phyloP scores from a whole-genome alignment of 2,797 vertebrate genomes.

The Pantherophis alleghaniensis region DNA sequence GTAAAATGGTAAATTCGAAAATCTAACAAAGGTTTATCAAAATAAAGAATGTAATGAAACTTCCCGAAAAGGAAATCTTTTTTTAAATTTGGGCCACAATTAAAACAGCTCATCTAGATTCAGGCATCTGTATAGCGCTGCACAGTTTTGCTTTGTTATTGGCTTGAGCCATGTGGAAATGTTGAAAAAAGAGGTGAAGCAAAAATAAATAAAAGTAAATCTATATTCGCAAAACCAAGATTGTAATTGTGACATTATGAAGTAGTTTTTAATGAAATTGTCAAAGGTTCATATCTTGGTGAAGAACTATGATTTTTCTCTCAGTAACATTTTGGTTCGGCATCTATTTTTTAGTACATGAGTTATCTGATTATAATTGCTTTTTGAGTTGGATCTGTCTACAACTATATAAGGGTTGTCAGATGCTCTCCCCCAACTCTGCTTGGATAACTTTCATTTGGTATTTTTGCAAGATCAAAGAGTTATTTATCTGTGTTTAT shows the following conservation, averaged over 20 bases:
- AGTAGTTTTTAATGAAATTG: background rate
- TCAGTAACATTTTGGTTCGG: background rate
- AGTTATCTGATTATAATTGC: slow-evolving; percentile 34
- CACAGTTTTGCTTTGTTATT: background rate
- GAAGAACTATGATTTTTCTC: background rate
- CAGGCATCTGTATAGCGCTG: background rate
- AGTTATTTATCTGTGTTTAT: background rate
- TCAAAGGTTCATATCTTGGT: background rate
- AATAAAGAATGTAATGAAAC: background rate
- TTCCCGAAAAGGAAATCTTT: background rate
- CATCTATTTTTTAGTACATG: slow-evolving; percentile 12
- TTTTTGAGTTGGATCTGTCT: slow-evolving; percentile 29
- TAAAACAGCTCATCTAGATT: background rate
- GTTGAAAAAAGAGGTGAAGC: background rate
- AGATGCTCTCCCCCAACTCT: slow-evolving; percentile 19
- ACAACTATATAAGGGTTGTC: slow-evolving; percentile 19
- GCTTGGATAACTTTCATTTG: slow-evolving; percentile 22
- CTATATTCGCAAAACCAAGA: background rate
- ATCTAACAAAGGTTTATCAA: background rate
- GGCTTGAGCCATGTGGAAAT: background rate
- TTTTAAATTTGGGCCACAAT: background rate
- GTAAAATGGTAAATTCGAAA: background rate
- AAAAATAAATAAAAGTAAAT: slow-evolving; percentile 18
- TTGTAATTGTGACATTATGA: background rate
- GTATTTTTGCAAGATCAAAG: slow-evolving; percentile 7